These are phyloP conservation scores for Chrysolina americana DNA, from an alignment of 2,888 invertebrate species.

Conservation along the genomic window DNA sequence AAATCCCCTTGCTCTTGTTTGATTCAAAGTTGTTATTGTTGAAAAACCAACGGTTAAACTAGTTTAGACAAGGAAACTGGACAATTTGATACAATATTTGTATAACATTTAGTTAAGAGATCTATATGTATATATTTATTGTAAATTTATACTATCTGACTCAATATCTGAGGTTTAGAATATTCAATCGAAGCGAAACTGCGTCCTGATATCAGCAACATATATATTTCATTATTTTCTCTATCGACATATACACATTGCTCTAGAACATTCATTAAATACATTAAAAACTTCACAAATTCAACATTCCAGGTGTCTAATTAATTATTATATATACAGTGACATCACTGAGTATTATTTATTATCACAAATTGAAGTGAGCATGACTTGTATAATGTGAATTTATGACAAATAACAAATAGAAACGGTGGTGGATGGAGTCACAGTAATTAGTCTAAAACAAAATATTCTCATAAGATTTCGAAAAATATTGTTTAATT, in stretches of 20 bases:
- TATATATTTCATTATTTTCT: slow-evolving; percentile 9
- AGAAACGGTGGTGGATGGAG: neutral
- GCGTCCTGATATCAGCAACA: neutral
- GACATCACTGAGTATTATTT: slow-evolving; percentile 42
- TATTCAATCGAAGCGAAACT: neutral
- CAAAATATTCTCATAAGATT: too few species aligned
- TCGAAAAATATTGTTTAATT: too few species aligned
- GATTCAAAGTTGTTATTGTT: too few species aligned
- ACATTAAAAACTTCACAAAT: slow-evolving; percentile 25
- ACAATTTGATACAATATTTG: neutral
- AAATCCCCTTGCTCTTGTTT: too few species aligned
- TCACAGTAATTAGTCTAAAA: too few species aligned
- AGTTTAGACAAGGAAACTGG: neutral
- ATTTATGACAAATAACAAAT: neutral
- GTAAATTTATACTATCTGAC: neutral
- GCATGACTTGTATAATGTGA: neutral
- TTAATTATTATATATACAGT: slow-evolving; percentile 16
- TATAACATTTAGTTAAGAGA: too few species aligned
- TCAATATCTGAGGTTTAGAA: neutral
- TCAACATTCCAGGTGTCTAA: slow-evolving; percentile 33
- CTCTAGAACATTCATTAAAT: neutral
- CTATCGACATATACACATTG: neutral
- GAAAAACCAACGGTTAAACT: too few species aligned
- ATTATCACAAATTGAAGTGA: slow-evolving; percentile 35
- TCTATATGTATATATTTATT: too few species aligned